Percentiles rank a stretch among this genome's conserved stretches.
phyloP scores from a whole-genome alignment of 1,140 invertebrate species.

The Amyelois transitella region DNA sequence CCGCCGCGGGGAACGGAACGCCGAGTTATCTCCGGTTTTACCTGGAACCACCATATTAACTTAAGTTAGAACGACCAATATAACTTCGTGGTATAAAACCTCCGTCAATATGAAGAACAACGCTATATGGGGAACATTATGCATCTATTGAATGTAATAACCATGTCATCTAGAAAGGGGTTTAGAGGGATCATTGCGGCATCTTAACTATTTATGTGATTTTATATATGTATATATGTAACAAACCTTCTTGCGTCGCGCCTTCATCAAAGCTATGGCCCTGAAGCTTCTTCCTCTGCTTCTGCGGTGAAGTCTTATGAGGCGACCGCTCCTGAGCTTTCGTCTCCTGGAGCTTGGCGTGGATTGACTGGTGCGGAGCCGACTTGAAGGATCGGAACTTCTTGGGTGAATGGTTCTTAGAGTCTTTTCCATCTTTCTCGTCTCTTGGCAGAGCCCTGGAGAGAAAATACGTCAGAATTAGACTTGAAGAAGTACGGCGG shows the following conservation, averaged over 20 bases:
- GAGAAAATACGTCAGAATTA: constrained; percentile 7
- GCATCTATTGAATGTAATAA: no score
- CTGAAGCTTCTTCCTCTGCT: constrained; percentile 71
- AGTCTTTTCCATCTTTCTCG: constrained; percentile 90
- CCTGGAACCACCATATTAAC: constrained; percentile 20
- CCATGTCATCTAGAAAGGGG: no score
- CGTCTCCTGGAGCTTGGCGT: constrained; percentile 70
- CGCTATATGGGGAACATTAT: no score
- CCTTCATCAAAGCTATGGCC: constrained; percentile 70
- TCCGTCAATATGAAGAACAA: no score
- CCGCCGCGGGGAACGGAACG: constrained; percentile 83
- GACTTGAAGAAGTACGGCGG: no score
- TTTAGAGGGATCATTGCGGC: no score
- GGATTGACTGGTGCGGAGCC: constrained; percentile 71
- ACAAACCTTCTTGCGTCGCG: constrained; percentile 57
- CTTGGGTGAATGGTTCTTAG: constrained; percentile 79
- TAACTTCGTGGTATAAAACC: constrained; percentile 1
- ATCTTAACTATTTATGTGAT: no score
- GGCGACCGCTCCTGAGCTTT: constrained; percentile 60
- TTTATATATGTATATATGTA: no score
- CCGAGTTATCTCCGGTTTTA: constrained; percentile 50
- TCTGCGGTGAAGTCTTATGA: constrained; percentile 69
- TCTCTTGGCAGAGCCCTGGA: constrained; percentile 86
- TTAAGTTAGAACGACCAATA: background rate
- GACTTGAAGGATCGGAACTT: constrained; percentile 75